These are phyloP conservation scores for Cordilura impudica DNA, from an alignment of 2,888 invertebrate genomes.

Conservation along the genomic window DNA sequence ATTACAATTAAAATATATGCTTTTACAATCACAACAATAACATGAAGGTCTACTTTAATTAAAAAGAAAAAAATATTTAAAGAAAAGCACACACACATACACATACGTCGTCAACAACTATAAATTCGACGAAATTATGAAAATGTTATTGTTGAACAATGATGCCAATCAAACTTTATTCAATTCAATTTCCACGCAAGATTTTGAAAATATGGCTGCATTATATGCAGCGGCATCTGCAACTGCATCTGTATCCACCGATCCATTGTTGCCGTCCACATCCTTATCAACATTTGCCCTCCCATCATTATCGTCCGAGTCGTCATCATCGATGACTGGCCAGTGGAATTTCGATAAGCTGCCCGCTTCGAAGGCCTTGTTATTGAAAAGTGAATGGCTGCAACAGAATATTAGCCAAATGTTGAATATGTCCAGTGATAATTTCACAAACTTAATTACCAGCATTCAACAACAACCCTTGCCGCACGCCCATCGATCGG, in stretches of 20 bases:
- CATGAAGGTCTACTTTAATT: conserved; percentile 1
- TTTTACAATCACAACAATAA: neutral
- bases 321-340: neutral
- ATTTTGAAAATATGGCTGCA: conserved; percentile 37
- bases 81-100: too few species aligned
- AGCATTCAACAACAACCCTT: conserved; percentile 52
- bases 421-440: conserved; percentile 74
- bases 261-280: neutral
- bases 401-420: conserved; percentile 73
- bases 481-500: conserved; percentile 62
- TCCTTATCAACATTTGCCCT: neutral
- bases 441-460: conserved; percentile 69
- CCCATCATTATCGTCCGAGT: too few species aligned
- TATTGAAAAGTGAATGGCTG: conserved; percentile 73
- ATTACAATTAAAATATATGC: too few species aligned
- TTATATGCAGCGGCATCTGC: conserved; percentile 36
- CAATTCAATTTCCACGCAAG: conserved; percentile 41
- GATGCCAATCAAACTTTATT: conserved; percentile 51
- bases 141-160: conserved; percentile 49
- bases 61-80: neutral
- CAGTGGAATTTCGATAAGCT: conserved; percentile 46
- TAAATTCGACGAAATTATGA: neutral
- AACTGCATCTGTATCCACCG: conserved; percentile 1
- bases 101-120: too few species aligned
- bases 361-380: conserved; percentile 45